Evolutionary conservation across 2,888 invertebrate species (phyloP), one percentile per base, ranked within the genome.

Genomic region (Eilema caniola): DNA sequence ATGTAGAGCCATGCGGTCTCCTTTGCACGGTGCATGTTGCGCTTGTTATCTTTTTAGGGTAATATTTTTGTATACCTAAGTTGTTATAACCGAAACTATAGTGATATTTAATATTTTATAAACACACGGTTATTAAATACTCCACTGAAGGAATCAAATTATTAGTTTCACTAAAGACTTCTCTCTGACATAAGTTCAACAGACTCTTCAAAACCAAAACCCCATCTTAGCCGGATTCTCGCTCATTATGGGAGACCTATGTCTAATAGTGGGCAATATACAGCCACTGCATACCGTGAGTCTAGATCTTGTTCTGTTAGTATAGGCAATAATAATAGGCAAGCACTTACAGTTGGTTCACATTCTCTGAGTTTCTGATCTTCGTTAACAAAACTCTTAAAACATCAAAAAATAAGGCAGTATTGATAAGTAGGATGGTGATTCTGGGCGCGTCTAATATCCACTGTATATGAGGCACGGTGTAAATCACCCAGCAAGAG

Each of bases 351-450:
- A 94, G 78, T 79, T 95, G 93, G 76, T 95, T 93, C 11, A 94
- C 89, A 74, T 95, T 95, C 73, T 96, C 96, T 10, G 94, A 86
- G 73, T 94, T 95, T 62, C 96, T 94, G 62, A 97, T 92, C 85
- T 97, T 97, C 1, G 96, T 96, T 24, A 97, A 88, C 72, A 97
- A 89, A 0, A 97, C 96, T 72, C 97, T 92, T 25, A 97, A 89
- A 16, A 97, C 96, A 82, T 97, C 97, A 5, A 96, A 80, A 67
- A 97, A 94, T 0, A 97, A 93, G 0, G 93, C 80, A 0, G 96
- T 92, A 85, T 97, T 97, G 25, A 96, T 83, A 0, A 92, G 70
- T 28, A 97, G 88, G 78, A 96, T 96, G 8, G 90, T 83, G n/a
- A 97, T 88, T 62, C 96, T 92, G 5, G 96, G 96, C 16, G 93